Conservation (phyloP, 2,888 invertebrate genomes). For the Amorpha juglandis region DNA sequence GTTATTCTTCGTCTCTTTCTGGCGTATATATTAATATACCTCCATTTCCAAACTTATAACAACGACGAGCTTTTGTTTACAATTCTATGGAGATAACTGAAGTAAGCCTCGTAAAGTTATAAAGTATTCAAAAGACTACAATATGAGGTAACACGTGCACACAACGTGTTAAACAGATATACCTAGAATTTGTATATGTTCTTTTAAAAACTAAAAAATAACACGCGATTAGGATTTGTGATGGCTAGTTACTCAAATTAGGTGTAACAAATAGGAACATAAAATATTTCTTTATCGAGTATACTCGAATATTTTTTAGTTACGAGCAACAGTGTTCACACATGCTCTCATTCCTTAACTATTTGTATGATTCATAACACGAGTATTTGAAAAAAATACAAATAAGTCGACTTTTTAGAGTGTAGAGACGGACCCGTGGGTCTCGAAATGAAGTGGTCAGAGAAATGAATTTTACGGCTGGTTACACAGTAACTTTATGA, state of each 20-base stretch:
- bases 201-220: slow-evolving; percentile 21
- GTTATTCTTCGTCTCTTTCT: slow-evolving; percentile 62
- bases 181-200: slow-evolving; percentile 5
- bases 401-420: slow-evolving; percentile 4
- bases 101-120: slow-evolving; percentile 51
- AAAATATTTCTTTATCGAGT: slow-evolving; percentile 1
- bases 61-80: slow-evolving; percentile 70
- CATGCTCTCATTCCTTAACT: slow-evolving; percentile 26
- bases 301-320: slow-evolving; percentile 5
- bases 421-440: slow-evolving; percentile 4
- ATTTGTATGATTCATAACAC: slow-evolving; percentile 38
- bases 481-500: slow-evolving; percentile 16
- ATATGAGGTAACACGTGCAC: slow-evolving; percentile 55
- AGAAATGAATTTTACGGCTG: slow-evolving; percentile 20
- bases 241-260: slow-evolving; percentile 17
- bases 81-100: slow-evolving; percentile 58
- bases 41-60: slow-evolving; percentile 48
- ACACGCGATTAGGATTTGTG: slow-evolving; percentile 25
- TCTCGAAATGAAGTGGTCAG: slow-evolving; percentile 16
- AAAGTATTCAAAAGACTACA: slow-evolving; percentile 51
- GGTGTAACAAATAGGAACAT: slow-evolving; percentile 14
- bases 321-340: slow-evolving; percentile 15
- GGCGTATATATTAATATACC: slow-evolving; percentile 35
- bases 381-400: slow-evolving; percentile 9
- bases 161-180: slow-evolving; percentile 45